Conservation (phyloP, 2,113 vertebrate genomes). For the Datnioides undecimradiatus region DNA sequence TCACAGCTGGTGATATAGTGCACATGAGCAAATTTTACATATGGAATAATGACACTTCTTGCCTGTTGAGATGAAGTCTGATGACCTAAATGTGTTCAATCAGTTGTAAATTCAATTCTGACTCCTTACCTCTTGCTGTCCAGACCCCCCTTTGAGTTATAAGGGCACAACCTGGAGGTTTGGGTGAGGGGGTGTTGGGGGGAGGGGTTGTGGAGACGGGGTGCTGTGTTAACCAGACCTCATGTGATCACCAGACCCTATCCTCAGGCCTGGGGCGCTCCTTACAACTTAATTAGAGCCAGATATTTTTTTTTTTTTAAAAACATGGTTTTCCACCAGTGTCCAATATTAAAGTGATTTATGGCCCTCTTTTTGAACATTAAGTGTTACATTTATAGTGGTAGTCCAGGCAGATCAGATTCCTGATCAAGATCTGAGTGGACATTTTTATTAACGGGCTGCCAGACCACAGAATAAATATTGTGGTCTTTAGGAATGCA, state of each 20-base stretch:
- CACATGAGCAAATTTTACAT: constrained; percentile 45
- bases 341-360: constrained; percentile 81
- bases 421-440: constrained; percentile 74
- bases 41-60: constrained; percentile 42
- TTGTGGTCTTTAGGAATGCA: constrained; percentile 69
- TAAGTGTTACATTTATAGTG: constrained; percentile 79
- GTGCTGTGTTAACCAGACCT: constrained; percentile 67
- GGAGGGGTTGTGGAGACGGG: background rate
- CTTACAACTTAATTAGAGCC: constrained; percentile 82
- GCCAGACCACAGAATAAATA: constrained; percentile 78
- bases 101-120: constrained; percentile 32
- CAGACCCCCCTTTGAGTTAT: constrained; percentile 34
- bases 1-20: constrained; percentile 69
- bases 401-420: constrained; percentile 76
- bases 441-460: constrained; percentile 82
- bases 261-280: constrained; percentile 61
- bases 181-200: background rate
- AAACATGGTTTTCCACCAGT: constrained; percentile 61
- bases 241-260: constrained; percentile 72
- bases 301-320: constrained; percentile 74
- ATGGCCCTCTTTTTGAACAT: constrained; percentile 79
- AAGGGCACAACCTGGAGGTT: constrained; percentile 47
- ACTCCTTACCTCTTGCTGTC: constrained; percentile 8
- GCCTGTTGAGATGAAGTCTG: constrained; percentile 10
- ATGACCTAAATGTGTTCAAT: constrained; percentile 11